Conservation (phyloP, 2,113 vertebrate genomes). For the Silurus meridionalis region DNA sequence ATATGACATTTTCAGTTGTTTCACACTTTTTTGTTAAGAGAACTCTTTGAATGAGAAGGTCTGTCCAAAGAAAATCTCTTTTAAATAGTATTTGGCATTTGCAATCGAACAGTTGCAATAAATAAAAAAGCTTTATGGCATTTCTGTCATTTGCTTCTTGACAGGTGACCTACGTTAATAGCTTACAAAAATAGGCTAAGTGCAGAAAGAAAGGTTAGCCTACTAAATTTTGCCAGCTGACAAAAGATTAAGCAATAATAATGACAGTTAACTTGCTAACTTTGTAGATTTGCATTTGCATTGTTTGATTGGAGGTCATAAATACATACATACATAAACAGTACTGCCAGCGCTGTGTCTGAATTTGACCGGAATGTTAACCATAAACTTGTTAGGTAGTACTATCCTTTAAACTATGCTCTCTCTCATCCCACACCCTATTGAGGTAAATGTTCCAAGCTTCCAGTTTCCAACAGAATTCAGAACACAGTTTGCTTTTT, state of each 20-base stretch:
- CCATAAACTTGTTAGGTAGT: neutral
- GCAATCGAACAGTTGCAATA: neutral
- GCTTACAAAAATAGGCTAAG: neutral
- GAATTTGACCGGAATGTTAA: neutral
- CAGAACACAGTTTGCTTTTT: neutral
- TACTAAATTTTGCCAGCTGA: neutral
- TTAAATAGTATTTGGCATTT: neutral
- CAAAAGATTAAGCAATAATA: neutral
- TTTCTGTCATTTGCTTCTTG: neutral
- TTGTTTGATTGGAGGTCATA: neutral
- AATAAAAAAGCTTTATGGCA: neutral
- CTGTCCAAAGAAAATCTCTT: neutral
- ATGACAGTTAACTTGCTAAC: neutral
- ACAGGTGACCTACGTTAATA: neutral
- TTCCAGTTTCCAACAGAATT: neutral
- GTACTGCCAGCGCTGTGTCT: neutral
- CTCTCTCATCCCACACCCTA: neutral
- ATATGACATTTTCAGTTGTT: too few species aligned
- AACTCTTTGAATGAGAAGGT: too few species aligned
- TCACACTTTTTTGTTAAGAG: too few species aligned
- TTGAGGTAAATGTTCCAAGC: neutral
- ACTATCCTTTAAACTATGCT: neutral
- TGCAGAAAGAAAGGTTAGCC: neutral
- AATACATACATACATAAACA: neutral
- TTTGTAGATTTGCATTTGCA: neutral